phyloP scores from a whole-genome alignment of 2,888 invertebrate species.

The Diaphora mendica region DNA sequence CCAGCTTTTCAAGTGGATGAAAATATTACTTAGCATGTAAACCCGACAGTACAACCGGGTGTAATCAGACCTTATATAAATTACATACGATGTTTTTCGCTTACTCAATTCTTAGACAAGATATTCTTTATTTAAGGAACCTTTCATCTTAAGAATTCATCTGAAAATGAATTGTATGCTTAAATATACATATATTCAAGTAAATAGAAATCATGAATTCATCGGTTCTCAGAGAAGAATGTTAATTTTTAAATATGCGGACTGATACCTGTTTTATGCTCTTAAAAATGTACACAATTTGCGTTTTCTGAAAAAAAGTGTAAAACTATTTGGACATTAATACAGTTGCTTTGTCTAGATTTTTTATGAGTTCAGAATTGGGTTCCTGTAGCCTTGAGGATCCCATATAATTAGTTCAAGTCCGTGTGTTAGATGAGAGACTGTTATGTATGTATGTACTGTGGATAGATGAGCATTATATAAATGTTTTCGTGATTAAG shows the following conservation, averaged over 20 bases:
- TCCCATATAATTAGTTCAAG: too few species aligned
- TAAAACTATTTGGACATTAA: too few species aligned
- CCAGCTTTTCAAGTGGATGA: conserved; percentile 9
- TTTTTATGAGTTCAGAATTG: too few species aligned
- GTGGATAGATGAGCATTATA: too few species aligned
- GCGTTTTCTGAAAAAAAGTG: too few species aligned
- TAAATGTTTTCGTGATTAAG: too few species aligned
- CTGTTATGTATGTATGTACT: too few species aligned
- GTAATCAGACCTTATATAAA: conserved; percentile 38
- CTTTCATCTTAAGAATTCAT: conserved; percentile 3
- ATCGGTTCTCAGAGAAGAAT: background rate
- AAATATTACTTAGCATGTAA: conserved; percentile 26
- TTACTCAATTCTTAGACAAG: conserved; percentile 25
- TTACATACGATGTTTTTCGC: conserved; percentile 45
- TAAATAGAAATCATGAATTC: background rate
- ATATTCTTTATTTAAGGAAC: conserved; percentile 21
- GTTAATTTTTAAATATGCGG: background rate
- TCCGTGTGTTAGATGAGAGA: too few species aligned
- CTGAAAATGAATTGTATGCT: background rate
- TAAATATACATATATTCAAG: background rate
- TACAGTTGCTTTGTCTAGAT: too few species aligned
- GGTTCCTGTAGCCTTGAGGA: too few species aligned
- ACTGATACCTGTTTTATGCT: background rate
- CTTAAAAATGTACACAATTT: too few species aligned
- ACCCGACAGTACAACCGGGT: conserved; percentile 27